These are phyloP conservation scores for Pseudolycoriella hygida DNA, from an alignment of 2,888 invertebrate genomes.

Conservation along the genomic window DNA sequence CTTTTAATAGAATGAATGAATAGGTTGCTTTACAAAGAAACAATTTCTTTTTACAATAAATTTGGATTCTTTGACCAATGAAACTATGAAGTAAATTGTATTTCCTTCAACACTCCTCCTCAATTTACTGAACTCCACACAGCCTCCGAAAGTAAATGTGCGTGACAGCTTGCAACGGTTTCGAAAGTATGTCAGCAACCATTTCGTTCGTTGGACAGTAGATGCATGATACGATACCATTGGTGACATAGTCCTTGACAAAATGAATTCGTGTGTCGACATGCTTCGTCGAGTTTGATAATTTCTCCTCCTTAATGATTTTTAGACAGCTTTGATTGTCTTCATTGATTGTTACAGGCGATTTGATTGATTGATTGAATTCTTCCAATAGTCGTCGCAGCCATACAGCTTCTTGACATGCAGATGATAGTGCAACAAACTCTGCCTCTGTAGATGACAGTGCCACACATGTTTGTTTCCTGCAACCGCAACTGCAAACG, in stretches of 20 bases:
- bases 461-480: constrained; percentile 10
- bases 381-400: constrained; percentile 11
- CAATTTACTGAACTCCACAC: neutral
- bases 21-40: no score
- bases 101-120: neutral
- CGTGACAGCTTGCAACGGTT: neutral
- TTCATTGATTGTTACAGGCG: constrained; percentile 11
- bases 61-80: no score
- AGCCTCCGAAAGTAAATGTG: neutral
- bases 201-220: constrained; percentile 12
- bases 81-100: no score
- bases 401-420: constrained; percentile 14
- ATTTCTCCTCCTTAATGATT: constrained; percentile 11
- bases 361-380: constrained; percentile 7
- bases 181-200: constrained; percentile 7
- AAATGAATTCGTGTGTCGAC: constrained; percentile 4
- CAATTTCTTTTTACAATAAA: no score
- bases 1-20: no score
- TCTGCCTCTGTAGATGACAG: constrained; percentile 10
- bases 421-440: constrained; percentile 12
- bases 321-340: constrained; percentile 17
- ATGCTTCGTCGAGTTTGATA: constrained; percentile 14
- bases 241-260: constrained; percentile 6
- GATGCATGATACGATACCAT: constrained; percentile 7
- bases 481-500: constrained; percentile 7